These are phyloP conservation scores for Pecten maximus DNA, from an alignment of 2,888 invertebrate genomes.

Conservation along the genomic window DNA sequence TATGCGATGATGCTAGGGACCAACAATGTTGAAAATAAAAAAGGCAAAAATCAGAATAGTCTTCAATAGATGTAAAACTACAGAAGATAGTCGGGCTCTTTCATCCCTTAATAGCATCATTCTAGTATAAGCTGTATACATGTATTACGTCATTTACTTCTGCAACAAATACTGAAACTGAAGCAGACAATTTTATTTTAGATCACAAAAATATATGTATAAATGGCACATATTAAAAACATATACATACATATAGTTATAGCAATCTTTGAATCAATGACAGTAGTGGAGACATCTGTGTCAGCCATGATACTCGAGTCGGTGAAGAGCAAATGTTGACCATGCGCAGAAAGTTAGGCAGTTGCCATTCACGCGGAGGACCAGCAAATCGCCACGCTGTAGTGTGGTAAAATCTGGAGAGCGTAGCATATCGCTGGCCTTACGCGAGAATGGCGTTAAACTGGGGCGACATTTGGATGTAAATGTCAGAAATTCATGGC, in stretches of 20 bases:
- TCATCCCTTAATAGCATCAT: no score
- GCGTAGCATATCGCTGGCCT: conserved; percentile 35
- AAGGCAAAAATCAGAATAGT: no score
- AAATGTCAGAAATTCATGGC: neutral
- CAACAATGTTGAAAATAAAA: no score
- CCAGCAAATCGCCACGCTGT: conserved; percentile 16
- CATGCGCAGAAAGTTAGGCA: neutral
- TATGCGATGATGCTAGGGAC: no score
- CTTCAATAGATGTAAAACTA: no score
- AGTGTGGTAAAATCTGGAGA: neutral
- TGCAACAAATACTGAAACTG: no score
- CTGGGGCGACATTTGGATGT: neutral
- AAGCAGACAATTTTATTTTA: no score
- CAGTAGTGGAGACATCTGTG: neutral
- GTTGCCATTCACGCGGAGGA: neutral
- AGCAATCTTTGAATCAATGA: neutral
- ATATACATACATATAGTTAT: neutral
- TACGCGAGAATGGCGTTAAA: conserved; percentile 3
- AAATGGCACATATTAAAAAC: no score
- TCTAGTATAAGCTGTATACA: no score
- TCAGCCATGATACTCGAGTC: neutral
- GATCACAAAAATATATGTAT: no score
- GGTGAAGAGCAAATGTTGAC: neutral
- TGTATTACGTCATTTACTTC: no score
- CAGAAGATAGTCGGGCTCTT: no score